These are phyloP conservation scores for Leptopilina drosophilae DNA, from an alignment of 2,888 invertebrate species.

Conservation along the genomic window DNA sequence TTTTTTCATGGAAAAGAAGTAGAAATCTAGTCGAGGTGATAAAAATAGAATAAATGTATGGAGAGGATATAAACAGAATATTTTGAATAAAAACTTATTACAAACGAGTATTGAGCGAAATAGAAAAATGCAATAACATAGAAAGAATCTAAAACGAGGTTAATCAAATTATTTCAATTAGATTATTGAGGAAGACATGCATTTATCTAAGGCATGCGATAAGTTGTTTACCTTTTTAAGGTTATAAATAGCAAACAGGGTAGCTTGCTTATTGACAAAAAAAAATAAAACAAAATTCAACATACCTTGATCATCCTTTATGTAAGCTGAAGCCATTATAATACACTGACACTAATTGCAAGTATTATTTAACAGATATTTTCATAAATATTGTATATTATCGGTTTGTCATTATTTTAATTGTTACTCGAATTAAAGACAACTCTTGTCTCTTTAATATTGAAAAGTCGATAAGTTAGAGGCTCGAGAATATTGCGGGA, in stretches of 20 bases:
- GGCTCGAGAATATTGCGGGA: too few relatives aligned
- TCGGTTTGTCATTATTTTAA: slow-evolving; percentile 60
- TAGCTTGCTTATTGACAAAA: not conserved
- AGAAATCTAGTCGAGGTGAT: not conserved
- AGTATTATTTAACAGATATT: slow-evolving; percentile 62
- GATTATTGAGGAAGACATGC: slow-evolving; percentile 6
- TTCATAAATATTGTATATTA: slow-evolving; percentile 57
- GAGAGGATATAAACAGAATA: not conserved
- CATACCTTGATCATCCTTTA: slow-evolving; percentile 74
- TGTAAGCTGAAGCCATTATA: slow-evolving; percentile 73
- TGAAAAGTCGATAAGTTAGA: slow-evolving; percentile 7
- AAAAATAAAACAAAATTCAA: slow-evolving; percentile 44
- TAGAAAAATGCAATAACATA: not conserved
- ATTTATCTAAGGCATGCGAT: not conserved
- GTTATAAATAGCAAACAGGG: slow-evolving; percentile 67
- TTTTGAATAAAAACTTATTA: not conserved
- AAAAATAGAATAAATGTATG: slow-evolving; percentile 14
- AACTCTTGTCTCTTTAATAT: not conserved
- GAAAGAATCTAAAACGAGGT: not conserved
- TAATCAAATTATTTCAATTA: slow-evolving; percentile 30
- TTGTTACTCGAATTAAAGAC: not conserved
- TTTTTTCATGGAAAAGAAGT: not conserved
- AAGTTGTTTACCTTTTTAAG: slow-evolving; percentile 69
- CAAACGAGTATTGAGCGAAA: not conserved
- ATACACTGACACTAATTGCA: slow-evolving; percentile 40